Evolutionary conservation across 2,797 vertebrate species (phyloP).

Genomic region (Botia kubotai): DNA sequence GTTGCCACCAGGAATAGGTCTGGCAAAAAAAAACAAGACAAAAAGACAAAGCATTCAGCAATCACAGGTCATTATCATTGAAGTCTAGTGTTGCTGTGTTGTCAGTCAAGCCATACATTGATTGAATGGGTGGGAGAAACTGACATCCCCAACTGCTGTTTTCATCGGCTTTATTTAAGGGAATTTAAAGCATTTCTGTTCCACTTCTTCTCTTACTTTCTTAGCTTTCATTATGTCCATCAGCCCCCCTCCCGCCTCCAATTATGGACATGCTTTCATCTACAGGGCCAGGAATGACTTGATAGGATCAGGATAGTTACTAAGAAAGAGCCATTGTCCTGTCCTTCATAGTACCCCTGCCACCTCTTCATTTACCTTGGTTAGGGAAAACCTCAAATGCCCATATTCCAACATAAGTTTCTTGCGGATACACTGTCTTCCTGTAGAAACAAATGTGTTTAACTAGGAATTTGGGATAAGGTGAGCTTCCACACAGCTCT

Average conservation of each 20-base stretch:
- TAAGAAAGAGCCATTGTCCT: constrained; percentile 80
- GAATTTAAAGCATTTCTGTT: constrained; percentile 77
- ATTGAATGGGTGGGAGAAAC: constrained; percentile 56
- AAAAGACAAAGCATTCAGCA: constrained; percentile 72
- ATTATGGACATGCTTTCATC: constrained; percentile 82
- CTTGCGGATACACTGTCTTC: constrained; percentile 6
- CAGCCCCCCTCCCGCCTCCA: constrained; percentile 60
- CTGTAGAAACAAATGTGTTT: neutral
- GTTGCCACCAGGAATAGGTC: constrained; percentile 1
- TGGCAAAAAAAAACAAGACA: constrained; percentile 51
- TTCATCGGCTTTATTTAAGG: constrained; percentile 78
- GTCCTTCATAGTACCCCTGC: constrained; percentile 12
- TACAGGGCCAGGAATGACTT: constrained; percentile 76
- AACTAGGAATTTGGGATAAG: neutral
- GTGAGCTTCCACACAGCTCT: constrained; percentile 4
- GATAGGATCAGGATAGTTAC: constrained; percentile 81
- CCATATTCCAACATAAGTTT: neutral
- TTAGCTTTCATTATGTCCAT: constrained; percentile 53
- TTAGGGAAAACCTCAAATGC: neutral
- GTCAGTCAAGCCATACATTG: constrained; percentile 74
- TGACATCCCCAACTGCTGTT: constrained; percentile 64
- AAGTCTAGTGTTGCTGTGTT: constrained; percentile 72
- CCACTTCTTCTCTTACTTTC: constrained; percentile 68
- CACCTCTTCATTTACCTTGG: constrained; percentile 12
- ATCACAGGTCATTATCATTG: constrained; percentile 76